Evolutionary conservation across 2,113 vertebrate genomes (phyloP).

Genomic region (Leucopsar rothschildi): DNA sequence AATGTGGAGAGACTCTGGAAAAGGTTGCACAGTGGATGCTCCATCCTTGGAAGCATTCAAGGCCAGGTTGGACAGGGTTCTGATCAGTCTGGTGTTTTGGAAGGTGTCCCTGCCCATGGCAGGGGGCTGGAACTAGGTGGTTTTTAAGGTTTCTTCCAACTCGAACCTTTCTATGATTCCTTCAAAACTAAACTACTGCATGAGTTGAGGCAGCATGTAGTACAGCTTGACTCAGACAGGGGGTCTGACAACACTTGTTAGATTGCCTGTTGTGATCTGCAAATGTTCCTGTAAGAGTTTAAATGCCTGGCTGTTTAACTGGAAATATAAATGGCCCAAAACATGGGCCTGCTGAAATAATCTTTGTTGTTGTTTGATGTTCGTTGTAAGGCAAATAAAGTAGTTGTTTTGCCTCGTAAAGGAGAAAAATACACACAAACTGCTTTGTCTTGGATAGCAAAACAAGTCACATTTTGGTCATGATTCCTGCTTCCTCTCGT

Average conservation of each 20-base stretch:
- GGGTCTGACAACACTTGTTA: neutral
- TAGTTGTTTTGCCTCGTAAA: neutral
- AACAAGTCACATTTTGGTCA: neutral
- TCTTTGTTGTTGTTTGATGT: neutral
- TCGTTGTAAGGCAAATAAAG: neutral
- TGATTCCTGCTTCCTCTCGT: neutral
- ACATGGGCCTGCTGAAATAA: neutral
- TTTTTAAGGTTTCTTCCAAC: neutral
- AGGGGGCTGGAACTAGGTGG: neutral
- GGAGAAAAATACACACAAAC: neutral
- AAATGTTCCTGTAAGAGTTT: neutral
- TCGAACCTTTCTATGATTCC: neutral
- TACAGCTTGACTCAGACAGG: neutral
- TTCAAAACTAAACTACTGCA: neutral
- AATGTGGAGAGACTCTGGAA: neutral
- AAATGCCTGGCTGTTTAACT: neutral
- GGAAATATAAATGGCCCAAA: neutral
- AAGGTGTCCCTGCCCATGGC: neutral
- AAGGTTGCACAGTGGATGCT: neutral
- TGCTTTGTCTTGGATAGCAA: neutral
- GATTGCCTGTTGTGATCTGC: neutral
- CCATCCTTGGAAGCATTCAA: neutral
- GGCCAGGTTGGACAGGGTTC: rapidly evolving
- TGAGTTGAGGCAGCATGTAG: neutral
- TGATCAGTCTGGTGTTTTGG: neutral